Percentiles rank a stretch among this genome's conserved stretches.
Evolutionary conservation across 2,113 vertebrate genomes (phyloP).

Genomic region (Gasterosteus aculeatus): DNA sequence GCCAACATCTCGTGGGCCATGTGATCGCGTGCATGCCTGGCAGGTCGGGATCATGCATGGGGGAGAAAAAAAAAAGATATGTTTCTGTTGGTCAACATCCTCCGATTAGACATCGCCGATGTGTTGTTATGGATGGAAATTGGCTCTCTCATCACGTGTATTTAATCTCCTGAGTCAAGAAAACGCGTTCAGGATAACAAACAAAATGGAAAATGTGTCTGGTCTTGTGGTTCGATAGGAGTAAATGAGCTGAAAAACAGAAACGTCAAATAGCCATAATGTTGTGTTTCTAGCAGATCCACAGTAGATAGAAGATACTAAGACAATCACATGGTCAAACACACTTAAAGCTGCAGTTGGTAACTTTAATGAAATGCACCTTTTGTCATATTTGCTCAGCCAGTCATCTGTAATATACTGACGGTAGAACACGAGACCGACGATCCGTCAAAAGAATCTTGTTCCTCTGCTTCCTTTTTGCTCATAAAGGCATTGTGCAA

Average conservation of each 20-base stretch:
- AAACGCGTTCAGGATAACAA: neutral
- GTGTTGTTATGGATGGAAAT: neutral
- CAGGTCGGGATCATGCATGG: conserved; percentile 8
- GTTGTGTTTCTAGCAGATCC: neutral
- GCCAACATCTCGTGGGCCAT: conserved; percentile 99
- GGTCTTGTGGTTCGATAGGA: neutral
- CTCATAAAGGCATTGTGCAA: neutral
- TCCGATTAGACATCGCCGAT: neutral
- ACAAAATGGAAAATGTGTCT: neutral
- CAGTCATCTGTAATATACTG: too few species aligned
- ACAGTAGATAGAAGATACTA: neutral
- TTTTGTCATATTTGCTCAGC: neutral
- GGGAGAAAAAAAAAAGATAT: neutral
- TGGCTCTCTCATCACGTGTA: too few species aligned
- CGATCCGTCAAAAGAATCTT: neutral
- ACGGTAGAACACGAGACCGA: neutral
- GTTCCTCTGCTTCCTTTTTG: neutral
- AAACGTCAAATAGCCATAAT: neutral
- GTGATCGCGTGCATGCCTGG: conserved; percentile 77
- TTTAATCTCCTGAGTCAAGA: neutral
- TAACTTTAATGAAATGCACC: neutral
- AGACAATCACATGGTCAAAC: neutral
- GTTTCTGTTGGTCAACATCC: conserved; percentile 5
- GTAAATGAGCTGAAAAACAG: neutral
- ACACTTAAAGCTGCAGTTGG: neutral